These are phyloP conservation scores for Uria aalge DNA, from an alignment of 2,113 vertebrate species.

Conservation along the genomic window DNA sequence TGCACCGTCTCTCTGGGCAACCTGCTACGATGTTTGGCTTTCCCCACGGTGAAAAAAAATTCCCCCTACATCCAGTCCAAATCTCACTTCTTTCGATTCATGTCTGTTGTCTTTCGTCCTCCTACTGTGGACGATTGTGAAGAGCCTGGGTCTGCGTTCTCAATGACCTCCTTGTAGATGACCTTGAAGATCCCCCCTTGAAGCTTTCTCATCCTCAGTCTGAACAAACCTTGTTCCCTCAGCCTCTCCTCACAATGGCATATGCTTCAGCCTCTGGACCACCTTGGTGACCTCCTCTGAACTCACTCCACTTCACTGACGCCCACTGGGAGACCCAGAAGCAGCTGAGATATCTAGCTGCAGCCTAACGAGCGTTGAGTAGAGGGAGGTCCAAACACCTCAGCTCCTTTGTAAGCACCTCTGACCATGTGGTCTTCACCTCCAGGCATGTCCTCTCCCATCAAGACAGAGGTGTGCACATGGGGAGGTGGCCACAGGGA, in stretches of 20 bases:
- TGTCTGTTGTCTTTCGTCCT: not conserved
- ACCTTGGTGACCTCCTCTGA: not conserved
- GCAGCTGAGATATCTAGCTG: not conserved
- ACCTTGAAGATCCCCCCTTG: not conserved
- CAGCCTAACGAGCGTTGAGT: not conserved
- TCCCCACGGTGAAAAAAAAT: not conserved
- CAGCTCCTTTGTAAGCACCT: not conserved
- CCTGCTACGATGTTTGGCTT: not conserved
- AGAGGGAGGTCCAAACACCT: not conserved
- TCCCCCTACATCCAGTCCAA: not conserved
- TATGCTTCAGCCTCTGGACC: not conserved
- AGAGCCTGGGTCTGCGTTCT: not conserved
- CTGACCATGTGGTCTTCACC: not conserved
- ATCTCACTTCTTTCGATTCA: not conserved
- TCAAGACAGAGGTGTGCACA: not conserved
- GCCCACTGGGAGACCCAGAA: not conserved
- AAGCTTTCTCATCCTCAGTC: not conserved
- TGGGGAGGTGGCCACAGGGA: not conserved
- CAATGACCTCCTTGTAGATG: not conserved
- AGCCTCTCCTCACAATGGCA: not conserved
- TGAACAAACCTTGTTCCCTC: not conserved
- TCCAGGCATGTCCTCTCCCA: not conserved
- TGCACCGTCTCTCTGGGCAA: not conserved
- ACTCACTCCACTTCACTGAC: not conserved
- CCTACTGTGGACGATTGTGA: accelerated